Evolutionary conservation across 1,140 invertebrate genomes (phyloP).

Genomic region (Anastatus disparis): DNA sequence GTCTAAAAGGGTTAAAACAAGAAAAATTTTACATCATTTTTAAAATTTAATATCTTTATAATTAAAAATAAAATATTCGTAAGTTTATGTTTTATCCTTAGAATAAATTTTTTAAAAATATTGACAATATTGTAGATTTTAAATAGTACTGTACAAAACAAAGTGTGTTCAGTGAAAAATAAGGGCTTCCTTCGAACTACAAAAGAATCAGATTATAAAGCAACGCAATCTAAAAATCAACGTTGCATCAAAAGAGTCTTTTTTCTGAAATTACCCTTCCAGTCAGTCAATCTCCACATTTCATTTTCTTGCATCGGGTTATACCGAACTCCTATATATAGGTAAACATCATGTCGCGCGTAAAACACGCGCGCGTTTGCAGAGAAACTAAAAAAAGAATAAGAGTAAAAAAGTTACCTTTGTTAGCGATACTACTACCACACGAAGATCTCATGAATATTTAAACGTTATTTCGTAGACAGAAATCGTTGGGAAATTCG

Average conservation of each 20-base stretch:
- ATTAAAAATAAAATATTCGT: too few species aligned
- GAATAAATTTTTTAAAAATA: background rate
- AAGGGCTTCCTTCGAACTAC: background rate
- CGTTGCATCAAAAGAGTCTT: conserved; percentile 3
- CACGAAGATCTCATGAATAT: conserved; percentile 30
- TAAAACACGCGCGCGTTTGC: background rate
- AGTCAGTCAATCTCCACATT: too few species aligned
- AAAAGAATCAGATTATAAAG: conserved; percentile 1
- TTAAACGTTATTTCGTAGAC: conserved; percentile 23
- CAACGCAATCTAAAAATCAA: conserved; percentile 29
- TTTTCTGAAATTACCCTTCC: too few species aligned
- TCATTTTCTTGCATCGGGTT: conserved; percentile 11
- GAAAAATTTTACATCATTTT: too few species aligned
- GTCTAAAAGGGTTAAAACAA: too few species aligned
- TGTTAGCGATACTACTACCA: too few species aligned
- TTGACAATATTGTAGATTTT: too few species aligned
- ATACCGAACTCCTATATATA: background rate
- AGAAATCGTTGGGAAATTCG: conserved; percentile 21
- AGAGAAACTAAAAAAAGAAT: background rate
- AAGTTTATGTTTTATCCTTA: too few species aligned
- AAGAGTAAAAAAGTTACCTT: background rate
- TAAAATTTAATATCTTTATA: too few species aligned
- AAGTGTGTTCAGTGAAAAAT: background rate
- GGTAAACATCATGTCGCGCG: too few species aligned
- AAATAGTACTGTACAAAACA: too few species aligned